Evolutionary conservation across 2,797 vertebrate genomes (phyloP).

Genomic region (Alexandromys oeconomus): DNA sequence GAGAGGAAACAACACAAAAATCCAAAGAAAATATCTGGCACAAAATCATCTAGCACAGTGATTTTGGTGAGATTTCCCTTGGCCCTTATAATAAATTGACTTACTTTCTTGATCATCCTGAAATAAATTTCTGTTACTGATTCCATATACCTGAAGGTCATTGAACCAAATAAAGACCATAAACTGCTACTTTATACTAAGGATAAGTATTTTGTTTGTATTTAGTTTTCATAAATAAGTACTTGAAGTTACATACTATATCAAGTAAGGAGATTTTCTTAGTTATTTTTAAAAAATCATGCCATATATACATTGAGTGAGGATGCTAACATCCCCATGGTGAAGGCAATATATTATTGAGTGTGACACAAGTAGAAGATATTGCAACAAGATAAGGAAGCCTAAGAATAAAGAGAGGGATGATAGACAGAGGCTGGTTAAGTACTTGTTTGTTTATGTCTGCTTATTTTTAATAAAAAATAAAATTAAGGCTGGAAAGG

Average conservation of each 20-base stretch:
- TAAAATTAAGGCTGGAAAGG: neutral
- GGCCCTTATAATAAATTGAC: neutral
- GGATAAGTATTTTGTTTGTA: neutral
- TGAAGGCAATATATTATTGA: neutral
- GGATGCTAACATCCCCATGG: neutral
- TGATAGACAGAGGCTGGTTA: neutral
- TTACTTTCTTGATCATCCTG: neutral
- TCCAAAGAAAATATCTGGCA: neutral
- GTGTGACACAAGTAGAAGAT: neutral
- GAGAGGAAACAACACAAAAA: neutral
- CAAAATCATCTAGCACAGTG: neutral
- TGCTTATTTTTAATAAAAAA: neutral
- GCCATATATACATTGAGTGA: neutral
- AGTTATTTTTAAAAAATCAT: neutral
- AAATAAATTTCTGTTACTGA: neutral
- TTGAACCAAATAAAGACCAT: neutral
- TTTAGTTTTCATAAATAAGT: neutral
- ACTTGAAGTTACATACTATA: neutral
- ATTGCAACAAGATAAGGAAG: neutral
- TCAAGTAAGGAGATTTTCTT: neutral
- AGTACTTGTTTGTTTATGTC: neutral
- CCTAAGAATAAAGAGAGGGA: neutral
- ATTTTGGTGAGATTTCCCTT: neutral
- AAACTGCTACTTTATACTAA: neutral
- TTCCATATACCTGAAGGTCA: neutral